phyloP scores from a whole-genome alignment of 2,888 invertebrate species.

The Acleris cristana region DNA sequence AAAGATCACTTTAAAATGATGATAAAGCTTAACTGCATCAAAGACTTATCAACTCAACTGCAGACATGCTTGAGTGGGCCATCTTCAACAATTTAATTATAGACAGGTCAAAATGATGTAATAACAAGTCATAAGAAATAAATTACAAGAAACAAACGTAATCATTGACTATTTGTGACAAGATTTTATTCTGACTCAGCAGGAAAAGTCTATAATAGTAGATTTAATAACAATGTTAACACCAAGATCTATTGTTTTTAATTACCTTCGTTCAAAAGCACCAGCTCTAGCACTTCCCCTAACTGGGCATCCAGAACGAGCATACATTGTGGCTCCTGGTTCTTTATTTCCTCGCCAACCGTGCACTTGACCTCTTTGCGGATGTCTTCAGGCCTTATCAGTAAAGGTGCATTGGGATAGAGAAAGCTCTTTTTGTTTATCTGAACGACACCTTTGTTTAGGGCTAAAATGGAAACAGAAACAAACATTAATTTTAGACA shows the following conservation, averaged over 20 bases:
- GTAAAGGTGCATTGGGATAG: constrained; percentile 83
- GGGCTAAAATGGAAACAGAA: constrained; percentile 52
- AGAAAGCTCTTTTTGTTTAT: constrained; percentile 85
- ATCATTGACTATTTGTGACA: no score
- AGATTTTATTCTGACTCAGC: no score
- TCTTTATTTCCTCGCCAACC: constrained; percentile 63
- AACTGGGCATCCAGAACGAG: constrained; percentile 78
- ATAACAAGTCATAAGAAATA: no score
- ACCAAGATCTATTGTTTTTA: background rate
- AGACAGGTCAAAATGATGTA: no score
- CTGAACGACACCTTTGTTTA: constrained; percentile 73
- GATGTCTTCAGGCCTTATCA: constrained; percentile 78
- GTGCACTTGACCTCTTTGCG: constrained; percentile 62
- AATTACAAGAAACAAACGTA: no score
- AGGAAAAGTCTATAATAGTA: no score
- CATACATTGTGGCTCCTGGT: constrained; percentile 78
- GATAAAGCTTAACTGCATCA: no score
- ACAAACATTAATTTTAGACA: background rate
- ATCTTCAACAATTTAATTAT: no score
- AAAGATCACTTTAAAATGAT: no score
- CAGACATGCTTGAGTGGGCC: no score
- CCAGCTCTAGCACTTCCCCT: constrained; percentile 81
- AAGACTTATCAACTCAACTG: no score
- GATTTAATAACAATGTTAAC: no score
- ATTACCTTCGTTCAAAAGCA: constrained; percentile 85